phyloP scores from a whole-genome alignment of 2,888 invertebrate species.

The Hypercompe scribonia region DNA sequence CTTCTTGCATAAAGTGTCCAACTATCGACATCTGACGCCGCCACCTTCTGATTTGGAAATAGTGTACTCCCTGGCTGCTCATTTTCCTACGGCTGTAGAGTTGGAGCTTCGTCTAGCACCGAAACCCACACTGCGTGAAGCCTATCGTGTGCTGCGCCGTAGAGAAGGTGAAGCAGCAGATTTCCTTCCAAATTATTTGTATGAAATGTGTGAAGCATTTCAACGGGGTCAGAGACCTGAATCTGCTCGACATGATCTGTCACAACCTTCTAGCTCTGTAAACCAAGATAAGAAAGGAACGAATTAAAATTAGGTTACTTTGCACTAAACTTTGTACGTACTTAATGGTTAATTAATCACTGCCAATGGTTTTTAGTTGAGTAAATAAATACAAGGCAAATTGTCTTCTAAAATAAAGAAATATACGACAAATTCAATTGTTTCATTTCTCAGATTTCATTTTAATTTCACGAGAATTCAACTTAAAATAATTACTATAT shows the following conservation, averaged over 20 bases:
- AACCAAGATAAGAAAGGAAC: conserved; percentile 61
- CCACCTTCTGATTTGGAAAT: conserved; percentile 83
- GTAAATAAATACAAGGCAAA: conserved; percentile 22
- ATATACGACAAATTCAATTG: conserved; percentile 17
- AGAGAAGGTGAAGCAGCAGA: conserved; percentile 79
- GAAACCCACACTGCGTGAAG: conserved; percentile 81
- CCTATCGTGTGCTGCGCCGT: conserved; percentile 79
- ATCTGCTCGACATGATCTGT: conserved; percentile 70
- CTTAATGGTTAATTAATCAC: conserved; percentile 30
- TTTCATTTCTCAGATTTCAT: conserved; percentile 29
- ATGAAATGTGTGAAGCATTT: conserved; percentile 83
- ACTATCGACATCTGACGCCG: conserved; percentile 78
- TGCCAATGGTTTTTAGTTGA: conserved; percentile 35
- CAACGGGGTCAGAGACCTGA: conserved; percentile 78
- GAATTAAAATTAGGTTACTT: conserved; percentile 46
- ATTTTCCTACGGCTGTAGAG: conserved; percentile 81
- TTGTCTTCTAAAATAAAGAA: conserved; percentile 41
- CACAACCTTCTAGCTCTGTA: conserved; percentile 53
- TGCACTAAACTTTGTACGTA: conserved; percentile 37
- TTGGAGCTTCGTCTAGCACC: conserved; percentile 80
- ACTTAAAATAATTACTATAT: neutral
- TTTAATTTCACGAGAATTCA: too few relatives aligned
- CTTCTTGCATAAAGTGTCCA: conserved; percentile 81
- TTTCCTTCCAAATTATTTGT: conserved; percentile 82
- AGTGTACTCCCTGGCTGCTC: conserved; percentile 81